Evolutionary conservation across 2,797 vertebrate genomes (phyloP), one percentile per base, ranked within the genome.

Genomic region (Myotis pilosus): DNA sequence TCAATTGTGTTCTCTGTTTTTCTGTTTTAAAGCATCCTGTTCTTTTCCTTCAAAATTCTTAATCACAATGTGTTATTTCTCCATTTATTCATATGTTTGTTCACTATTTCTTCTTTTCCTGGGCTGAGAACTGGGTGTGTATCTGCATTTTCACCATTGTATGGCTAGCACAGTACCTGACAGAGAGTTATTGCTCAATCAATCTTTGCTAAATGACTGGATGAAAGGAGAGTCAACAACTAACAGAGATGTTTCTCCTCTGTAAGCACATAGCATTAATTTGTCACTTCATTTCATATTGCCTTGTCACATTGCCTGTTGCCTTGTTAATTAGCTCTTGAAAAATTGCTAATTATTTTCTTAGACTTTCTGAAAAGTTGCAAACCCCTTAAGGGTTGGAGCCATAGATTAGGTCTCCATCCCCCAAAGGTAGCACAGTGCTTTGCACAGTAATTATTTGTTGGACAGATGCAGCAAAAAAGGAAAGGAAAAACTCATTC

Each of bases 271-370:
- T 36, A 17, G 51, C 62, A 62, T 85, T 94, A 93, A 91, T 95
- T 86, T 96, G 96, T 88, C 74, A 75, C 85, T 95, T 95, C 53
- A 80, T 38, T 96, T 93, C 87, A 78, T 89, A 60, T 51, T 94
- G 66, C 51, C 49, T 95, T 91, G 68, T 86, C 89, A 79, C 60
- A 88, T 92, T 82, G 93, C 92, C 94, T 95, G 89, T 92, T 93
- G 87, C 96, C 92, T 94, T 95, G 81, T 96, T 96, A 96, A 95
- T 96, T 97, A 94, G 94, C 74, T 80, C 93, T 72, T 96, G 49
- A 94, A 89, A 95, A 95, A 89, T 82, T 86, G 92, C 76, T 96
- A 53, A 96, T 95, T 95, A 88, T 97, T 96, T 93, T 94, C 94
- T 86, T 88, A 79, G 85, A 76, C 38, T 53, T 83, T 96, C 68